Base-by-base conservation (phyloP, 1,140 invertebrate genomes). In the Myzus persicae region DNA sequence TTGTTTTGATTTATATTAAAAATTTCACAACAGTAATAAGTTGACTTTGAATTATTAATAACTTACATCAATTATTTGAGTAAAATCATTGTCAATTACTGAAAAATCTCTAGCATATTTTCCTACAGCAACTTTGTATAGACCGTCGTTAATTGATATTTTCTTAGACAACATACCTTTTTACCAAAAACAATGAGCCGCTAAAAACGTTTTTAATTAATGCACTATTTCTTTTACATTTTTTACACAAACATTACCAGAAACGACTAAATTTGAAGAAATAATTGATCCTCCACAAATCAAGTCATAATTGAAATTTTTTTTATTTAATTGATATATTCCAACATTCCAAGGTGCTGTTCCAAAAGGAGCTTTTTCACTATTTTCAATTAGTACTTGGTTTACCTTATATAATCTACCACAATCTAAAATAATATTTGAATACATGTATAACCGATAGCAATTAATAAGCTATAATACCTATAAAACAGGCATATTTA, bases 51-150 rank as follows among this genome's bases (percentile, higher is more conserved):
- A 42, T 7, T 1, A 81, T 5, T 36, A 81, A n/a, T n/a, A 81
- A 40, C 36, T 26, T 26, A 82, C 81, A 40, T 82, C 20, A 22
- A 82, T 24, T 9, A 82, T 40, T 22, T 82, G 36, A 40, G 81
- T 82, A 7, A 40, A 82, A 1, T 40, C 36, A 40, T 40, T 40
- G 5, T 42, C 42, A 42, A 24, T 8, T 24, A 24, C 3, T 0
- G 18, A 24, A 38, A 40, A 24, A 82, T 82, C 20, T 82, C 81
- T 82, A 20, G 20, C 5, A 82, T 40, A 38, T 82, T 82, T 82
- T 82, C 81, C 81, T 40, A 40, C 81, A 38, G 38, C 90, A n/a
- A 91, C 46, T 91, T 91, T 91, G 44, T 81, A 91, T 24, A 46
- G 24, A 42, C 51, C 40, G 42, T 67, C 14, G 1, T 91, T 42